phyloP scores from a whole-genome alignment of 2,797 vertebrate species.

The Thalassophryne amazonica region DNA sequence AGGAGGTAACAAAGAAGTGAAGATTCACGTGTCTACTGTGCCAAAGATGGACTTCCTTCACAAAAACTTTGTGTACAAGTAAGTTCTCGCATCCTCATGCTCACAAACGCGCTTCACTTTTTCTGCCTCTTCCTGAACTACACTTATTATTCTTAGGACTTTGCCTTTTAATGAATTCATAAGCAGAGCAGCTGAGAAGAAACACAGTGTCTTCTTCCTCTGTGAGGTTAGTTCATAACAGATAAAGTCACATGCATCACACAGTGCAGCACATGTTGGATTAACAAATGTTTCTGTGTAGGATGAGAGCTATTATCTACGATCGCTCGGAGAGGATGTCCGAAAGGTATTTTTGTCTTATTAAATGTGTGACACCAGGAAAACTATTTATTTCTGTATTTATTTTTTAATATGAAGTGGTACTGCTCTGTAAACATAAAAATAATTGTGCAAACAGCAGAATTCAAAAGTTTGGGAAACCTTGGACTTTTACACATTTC shows the following conservation, averaged over 20 bases:
- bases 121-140: background rate
- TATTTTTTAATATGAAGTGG: no score
- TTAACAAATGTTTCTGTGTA: no score
- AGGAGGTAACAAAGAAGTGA: conserved; percentile 83
- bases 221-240: conserved; percentile 78
- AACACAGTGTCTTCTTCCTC: conserved; percentile 88
- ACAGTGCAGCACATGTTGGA: no score
- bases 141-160: conserved; percentile 78
- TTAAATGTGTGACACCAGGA: background rate
- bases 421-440: no score
- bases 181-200: conserved; percentile 85
- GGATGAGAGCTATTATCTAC: conserved; percentile 94
- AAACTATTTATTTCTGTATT: background rate
- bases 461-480: no score
- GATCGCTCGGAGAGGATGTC: conserved; percentile 90
- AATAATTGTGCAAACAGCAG: no score
- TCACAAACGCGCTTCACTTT: background rate
- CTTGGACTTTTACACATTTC: no score
- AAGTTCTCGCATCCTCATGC: conserved; percentile 9
- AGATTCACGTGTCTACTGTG: conserved; percentile 86
- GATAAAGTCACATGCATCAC: no score
- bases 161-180: conserved; percentile 88
- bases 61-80: conserved; percentile 97
- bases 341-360: conserved; percentile 80
- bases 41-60: conserved; percentile 93